Evolutionary conservation across 1,140 invertebrate species (phyloP).

Genomic region (Acromyrmex heyeri): DNA sequence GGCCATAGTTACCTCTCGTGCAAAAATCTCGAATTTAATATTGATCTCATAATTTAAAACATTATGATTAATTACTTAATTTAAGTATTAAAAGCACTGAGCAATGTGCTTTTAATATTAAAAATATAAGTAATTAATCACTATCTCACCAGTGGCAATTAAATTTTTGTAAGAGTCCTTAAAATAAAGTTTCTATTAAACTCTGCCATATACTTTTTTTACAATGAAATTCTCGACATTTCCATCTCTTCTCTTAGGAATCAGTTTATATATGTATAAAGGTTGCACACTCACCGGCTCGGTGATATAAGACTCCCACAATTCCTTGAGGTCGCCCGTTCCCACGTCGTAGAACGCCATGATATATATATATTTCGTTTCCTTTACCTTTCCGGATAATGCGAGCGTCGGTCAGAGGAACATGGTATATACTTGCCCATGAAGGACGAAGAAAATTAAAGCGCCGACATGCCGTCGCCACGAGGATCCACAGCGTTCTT

Average conservation of each 20-base stretch:
- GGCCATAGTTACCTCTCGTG: neutral
- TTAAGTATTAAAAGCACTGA: too few relatives aligned
- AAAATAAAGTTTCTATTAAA: too few relatives aligned
- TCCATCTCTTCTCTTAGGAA: neutral
- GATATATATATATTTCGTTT: constrained; percentile 80
- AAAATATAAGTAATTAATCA: too few relatives aligned
- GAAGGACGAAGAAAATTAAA: constrained; percentile 59
- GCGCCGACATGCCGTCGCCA: constrained; percentile 34
- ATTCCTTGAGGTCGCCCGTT: constrained; percentile 90
- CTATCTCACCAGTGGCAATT: too few relatives aligned
- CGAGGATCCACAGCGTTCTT: constrained; percentile 60
- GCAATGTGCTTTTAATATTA: too few relatives aligned
- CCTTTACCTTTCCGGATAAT: constrained; percentile 61
- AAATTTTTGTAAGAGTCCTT: too few relatives aligned
- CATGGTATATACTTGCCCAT: constrained; percentile 62
- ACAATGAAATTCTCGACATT: neutral
- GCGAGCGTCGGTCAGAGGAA: constrained; percentile 55
- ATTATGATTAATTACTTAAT: too few relatives aligned
- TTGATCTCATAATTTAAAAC: too few relatives aligned
- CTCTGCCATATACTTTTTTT: too few relatives aligned
- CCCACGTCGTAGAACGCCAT: constrained; percentile 91
- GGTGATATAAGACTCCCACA: constrained; percentile 91
- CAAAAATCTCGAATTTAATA: too few relatives aligned
- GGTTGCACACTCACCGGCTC: constrained; percentile 86
- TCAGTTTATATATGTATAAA: neutral